These are phyloP conservation scores for Gopherus evgoodei DNA, from an alignment of 2,113 vertebrate species.

Conservation along the genomic window DNA sequence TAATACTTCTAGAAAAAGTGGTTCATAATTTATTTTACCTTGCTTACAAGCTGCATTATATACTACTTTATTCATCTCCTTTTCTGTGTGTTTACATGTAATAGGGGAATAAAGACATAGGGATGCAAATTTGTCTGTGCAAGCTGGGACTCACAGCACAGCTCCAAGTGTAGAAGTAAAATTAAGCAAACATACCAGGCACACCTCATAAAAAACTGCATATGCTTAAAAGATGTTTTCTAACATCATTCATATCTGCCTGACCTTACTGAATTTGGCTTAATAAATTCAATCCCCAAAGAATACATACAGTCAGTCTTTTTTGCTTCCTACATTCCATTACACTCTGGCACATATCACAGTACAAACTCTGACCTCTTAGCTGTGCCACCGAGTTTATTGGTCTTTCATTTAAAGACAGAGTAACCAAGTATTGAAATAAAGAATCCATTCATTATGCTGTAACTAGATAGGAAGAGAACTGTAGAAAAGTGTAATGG, in stretches of 20 bases:
- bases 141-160: neutral
- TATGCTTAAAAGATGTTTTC: neutral
- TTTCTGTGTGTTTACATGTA: neutral
- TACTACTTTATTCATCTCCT: neutral
- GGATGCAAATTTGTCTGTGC: neutral
- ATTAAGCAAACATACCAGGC: neutral
- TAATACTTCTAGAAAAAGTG: neutral
- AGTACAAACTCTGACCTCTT: accelerated
- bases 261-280: accelerated
- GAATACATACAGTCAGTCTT: neutral
- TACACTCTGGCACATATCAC: accelerated
- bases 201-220: neutral
- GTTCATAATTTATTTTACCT: neutral
- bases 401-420: neutral
- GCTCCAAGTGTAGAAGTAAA: neutral
- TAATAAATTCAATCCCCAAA: neutral
- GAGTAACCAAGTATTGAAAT: neutral
- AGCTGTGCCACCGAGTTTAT: accelerated
- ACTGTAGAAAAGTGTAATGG: neutral
- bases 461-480: neutral
- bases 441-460: neutral
- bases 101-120: neutral
- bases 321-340: neutral
- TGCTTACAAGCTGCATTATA: neutral
- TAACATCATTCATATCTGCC: neutral